Evolutionary conservation across 2,888 invertebrate genomes (phyloP).

Genomic region (Leistus spinibarbis): DNA sequence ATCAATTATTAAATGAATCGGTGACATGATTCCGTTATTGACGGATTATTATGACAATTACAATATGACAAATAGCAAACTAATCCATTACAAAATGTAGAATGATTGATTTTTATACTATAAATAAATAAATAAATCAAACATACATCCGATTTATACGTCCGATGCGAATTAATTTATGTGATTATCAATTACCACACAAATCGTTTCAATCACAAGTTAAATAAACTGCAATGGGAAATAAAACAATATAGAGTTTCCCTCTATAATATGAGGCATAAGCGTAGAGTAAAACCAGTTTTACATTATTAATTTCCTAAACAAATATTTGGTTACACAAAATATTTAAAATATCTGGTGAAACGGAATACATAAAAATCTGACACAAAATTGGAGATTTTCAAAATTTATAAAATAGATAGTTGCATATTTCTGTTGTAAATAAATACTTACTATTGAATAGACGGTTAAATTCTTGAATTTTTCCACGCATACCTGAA

Average conservation of each 20-base stretch:
- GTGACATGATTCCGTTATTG: background rate
- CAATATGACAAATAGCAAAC: background rate
- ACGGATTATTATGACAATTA: background rate
- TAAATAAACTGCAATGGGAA: slow-evolving; percentile 26
- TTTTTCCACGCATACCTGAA: background rate
- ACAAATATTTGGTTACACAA: no score
- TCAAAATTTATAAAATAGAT: no score
- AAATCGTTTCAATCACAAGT: slow-evolving; percentile 30
- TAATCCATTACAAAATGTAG: background rate
- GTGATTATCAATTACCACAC: slow-evolving; percentile 33
- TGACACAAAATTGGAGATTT: no score
- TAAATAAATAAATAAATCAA: background rate
- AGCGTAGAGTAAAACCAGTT: background rate
- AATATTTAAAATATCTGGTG: no score
- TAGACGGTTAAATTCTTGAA: no score
- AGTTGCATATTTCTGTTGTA: no score
- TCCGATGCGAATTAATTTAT: slow-evolving; percentile 4
- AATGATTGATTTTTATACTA: background rate
- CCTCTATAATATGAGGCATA: background rate
- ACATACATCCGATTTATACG: background rate
- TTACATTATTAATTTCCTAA: no score
- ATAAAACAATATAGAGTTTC: slow-evolving; percentile 22
- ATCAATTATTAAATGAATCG: background rate
- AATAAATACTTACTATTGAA: no score
- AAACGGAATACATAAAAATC: no score